Base-by-base conservation (phyloP, 2,797 vertebrate genomes). In the Gallinago solitaria region DNA sequence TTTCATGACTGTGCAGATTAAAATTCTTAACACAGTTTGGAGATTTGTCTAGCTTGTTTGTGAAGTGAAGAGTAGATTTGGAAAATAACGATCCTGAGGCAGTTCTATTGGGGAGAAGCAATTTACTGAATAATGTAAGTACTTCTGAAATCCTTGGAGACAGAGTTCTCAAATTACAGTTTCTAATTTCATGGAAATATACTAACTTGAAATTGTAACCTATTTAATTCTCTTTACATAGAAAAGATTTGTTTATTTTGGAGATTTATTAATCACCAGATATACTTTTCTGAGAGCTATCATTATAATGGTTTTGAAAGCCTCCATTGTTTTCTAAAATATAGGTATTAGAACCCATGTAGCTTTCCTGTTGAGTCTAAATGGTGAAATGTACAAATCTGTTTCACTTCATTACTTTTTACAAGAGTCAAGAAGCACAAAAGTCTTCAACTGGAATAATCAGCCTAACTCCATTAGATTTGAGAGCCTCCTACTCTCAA, bases 81-180 rank as follows among this genome's bases (percentile, higher is more conserved):
- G 54, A 63, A 45, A 51, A 30, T 60, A 59, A 47, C n/a, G 11
- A 20, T 45, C 51, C 15, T 56, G 74, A 82, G 78, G 82, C 70
- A 35, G n/a, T 54, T 28, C 16, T 76, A 5, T 20, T n/a, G 14
- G 59, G 54, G 65, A 90, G 63, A 65, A 81, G 30, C 8, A 4
- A 53, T 82, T 86, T 87, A 45, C 54, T 93, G 18, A 59, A 53
- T 91, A 53, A 18, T 78, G 6, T 61, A 65, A 90, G 37, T 80
- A 67, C 57, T 79, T 64, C 47, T 87, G 78, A 90, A 77, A 65
- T 94, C 76, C 75, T 88, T 76, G 41, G 60, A 69, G 87, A 64
- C 61, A 54, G 70, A 70, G 51, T 90, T 94, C 88, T 95, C 27
- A 87, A 92, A 91, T 93, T 87, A 74, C 27, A 25, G 21, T 93